These are phyloP conservation scores for Aculops lycopersici DNA, from an alignment of 1,140 invertebrate genomes.

Conservation along the genomic window DNA sequence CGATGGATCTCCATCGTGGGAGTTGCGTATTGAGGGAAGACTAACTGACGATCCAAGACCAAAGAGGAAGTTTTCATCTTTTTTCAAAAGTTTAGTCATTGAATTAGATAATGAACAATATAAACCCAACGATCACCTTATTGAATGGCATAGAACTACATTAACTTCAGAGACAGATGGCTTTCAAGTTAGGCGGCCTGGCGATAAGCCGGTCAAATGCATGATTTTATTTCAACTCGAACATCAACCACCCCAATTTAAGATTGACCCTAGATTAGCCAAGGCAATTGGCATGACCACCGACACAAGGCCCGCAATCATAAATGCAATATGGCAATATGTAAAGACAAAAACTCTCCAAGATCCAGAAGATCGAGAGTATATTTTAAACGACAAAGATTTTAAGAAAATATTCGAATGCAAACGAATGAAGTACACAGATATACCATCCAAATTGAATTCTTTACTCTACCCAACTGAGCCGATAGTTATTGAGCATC, in stretches of 20 bases:
- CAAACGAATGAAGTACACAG: constrained; percentile 84
- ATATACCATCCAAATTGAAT: constrained; percentile 83
- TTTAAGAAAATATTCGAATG: constrained; percentile 80
- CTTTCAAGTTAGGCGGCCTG: constrained; percentile 92
- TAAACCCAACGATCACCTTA: constrained; percentile 93
- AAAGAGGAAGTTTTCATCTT: constrained; percentile 94
- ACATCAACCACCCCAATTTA: constrained; percentile 94
- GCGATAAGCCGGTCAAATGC: constrained; percentile 90
- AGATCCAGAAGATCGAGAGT: constrained; percentile 75
- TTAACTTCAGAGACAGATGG: constrained; percentile 98
- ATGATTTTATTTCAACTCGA: constrained; percentile 84
- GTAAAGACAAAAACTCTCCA: constrained; percentile 81
- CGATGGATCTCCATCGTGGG: constrained; percentile 66
- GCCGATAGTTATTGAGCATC: constrained; percentile 80
- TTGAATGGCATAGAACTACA: constrained; percentile 93
- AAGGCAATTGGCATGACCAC: constrained; percentile 82
- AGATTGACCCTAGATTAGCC: constrained; percentile 73
- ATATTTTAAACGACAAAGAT: constrained; percentile 86
- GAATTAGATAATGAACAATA: constrained; percentile 96
- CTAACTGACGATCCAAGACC: constrained; percentile 24
- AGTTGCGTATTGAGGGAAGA: constrained; percentile 77
- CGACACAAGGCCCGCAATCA: constrained; percentile 83
- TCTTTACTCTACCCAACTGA: constrained; percentile 63
- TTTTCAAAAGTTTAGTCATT: constrained; percentile 95
- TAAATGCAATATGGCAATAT: constrained; percentile 94